Evolutionary conservation across 2,113 vertebrate genomes (phyloP).

Genomic region (Cyphomyrus discorhynchus): DNA sequence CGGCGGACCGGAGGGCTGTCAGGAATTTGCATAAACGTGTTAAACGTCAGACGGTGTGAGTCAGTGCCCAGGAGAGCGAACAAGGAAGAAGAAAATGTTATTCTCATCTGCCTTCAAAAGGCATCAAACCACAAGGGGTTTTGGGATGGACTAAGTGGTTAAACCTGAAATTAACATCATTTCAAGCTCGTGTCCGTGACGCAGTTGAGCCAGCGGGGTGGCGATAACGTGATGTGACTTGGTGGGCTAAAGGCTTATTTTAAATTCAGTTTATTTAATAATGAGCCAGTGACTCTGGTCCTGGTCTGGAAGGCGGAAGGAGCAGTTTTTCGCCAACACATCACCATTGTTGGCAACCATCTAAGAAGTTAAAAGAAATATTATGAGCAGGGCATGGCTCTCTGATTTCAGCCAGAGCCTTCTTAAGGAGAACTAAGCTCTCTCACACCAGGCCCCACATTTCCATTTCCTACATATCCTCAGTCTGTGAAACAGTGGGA

Average conservation of each 20-base stretch:
- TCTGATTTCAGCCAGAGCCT: background rate
- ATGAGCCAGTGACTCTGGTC: background rate
- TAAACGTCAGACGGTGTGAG: background rate
- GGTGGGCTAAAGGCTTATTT: background rate
- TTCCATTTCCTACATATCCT: background rate
- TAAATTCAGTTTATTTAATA: background rate
- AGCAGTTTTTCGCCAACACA: background rate
- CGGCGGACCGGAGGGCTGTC: background rate
- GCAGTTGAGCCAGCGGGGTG: background rate
- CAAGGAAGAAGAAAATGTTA: background rate
- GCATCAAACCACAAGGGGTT: background rate
- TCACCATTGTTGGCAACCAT: background rate
- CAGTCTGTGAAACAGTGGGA: background rate
- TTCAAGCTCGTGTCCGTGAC: background rate
- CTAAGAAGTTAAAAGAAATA: background rate
- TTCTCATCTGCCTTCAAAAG: background rate
- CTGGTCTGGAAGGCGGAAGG: background rate
- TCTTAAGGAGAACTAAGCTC: background rate
- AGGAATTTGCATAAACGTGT: background rate
- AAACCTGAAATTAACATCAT: background rate
- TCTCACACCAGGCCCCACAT: background rate
- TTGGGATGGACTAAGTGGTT: background rate
- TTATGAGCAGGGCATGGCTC: background rate
- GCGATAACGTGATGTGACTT: background rate
- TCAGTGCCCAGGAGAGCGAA: background rate